Evolutionary conservation across 2,888 invertebrate species (phyloP).

Genomic region (Caenorhabditis macrosperma): DNA sequence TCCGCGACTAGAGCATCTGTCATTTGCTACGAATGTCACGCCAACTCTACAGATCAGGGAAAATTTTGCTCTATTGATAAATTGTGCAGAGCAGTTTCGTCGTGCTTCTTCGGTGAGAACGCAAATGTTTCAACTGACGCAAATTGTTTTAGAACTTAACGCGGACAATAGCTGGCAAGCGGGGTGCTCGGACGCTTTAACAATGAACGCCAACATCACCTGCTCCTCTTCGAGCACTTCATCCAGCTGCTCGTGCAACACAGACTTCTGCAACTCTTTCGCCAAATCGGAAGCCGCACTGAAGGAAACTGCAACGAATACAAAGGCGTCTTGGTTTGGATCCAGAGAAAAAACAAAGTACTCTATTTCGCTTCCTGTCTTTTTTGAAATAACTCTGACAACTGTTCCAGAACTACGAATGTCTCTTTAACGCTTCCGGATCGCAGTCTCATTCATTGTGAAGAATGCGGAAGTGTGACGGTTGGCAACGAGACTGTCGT

Average conservation of each 20-base stretch:
- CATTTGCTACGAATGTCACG: conserved; percentile 64
- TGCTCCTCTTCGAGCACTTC: conserved; percentile 20
- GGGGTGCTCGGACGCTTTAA: conserved; percentile 32
- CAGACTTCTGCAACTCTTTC: conserved; percentile 52
- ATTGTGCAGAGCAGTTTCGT: conserved; percentile 58
- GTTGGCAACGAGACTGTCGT: conserved; percentile 40
- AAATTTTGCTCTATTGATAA: conserved; percentile 65
- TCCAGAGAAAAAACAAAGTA: not conserved
- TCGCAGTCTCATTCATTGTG: conserved; percentile 44
- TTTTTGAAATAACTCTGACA: no score
- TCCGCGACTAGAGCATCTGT: conserved; percentile 5
- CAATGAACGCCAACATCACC: conserved; percentile 27
- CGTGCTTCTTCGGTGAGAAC: conserved; percentile 61
- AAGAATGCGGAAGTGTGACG: conserved; percentile 64
- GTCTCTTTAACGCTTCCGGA: conserved; percentile 46
- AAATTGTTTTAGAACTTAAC: conserved; percentile 17
- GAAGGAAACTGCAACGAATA: not conserved
- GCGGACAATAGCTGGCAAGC: conserved; percentile 39
- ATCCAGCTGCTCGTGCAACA: conserved; percentile 43
- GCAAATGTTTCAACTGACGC: not conserved
- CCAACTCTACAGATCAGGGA: conserved; percentile 58
- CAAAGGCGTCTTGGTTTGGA: not conserved
- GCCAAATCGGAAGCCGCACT: conserved; percentile 32
- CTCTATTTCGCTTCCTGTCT: not conserved
- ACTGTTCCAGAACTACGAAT: conserved; percentile 46